Evolutionary conservation across 2,888 invertebrate genomes (phyloP), one percentile per base, ranked within the genome.

Genomic region (Drosophila phalerata): DNA sequence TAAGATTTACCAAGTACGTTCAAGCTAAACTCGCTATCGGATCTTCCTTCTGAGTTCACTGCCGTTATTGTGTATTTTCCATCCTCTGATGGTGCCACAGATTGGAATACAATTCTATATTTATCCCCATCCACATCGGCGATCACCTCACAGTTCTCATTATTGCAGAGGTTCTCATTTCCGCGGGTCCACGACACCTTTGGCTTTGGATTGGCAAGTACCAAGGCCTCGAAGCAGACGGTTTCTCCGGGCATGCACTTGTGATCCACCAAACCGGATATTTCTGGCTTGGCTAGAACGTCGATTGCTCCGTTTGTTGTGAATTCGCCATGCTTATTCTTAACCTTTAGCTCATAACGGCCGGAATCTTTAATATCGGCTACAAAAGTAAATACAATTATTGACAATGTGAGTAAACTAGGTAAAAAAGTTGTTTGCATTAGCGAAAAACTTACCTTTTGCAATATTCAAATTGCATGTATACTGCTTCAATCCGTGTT

Each of bases 201-300:
- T 2, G 99, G 97, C 74, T 96, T 95, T 0, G 99, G 99, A 92
- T 97, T 97, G 25, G 98, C 98, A 82, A 96, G 95, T 2, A 99
- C 95, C 43, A 96, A 94, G 37, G 96, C 97, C 81, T 96, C 95
- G 91, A 99, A 96, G 70, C 95, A 95, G 25, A 96, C 95, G 30
- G 95, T 94, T 84, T 97, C 96, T 60, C 95, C 97, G 1, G 97
- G 97, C 67, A 95, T 94, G 1, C 95, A 95, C 25, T 94, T 94
- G 47, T 96, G 93, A 90, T 97, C 96, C 79, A 95, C 95, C 49
- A 97, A 94, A 0, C 95, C 95, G 66, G 95, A 95, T 68, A 97
- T 95, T 93, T 97, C 96, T 0, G 97, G 97, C 80, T 96, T 94
- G 62, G 97, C 93, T 2, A 97, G 93, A 48, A 97, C 95, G 90